These are phyloP conservation scores for Dicaeum eximium DNA, from an alignment of 2,113 vertebrate species.

Conservation along the genomic window DNA sequence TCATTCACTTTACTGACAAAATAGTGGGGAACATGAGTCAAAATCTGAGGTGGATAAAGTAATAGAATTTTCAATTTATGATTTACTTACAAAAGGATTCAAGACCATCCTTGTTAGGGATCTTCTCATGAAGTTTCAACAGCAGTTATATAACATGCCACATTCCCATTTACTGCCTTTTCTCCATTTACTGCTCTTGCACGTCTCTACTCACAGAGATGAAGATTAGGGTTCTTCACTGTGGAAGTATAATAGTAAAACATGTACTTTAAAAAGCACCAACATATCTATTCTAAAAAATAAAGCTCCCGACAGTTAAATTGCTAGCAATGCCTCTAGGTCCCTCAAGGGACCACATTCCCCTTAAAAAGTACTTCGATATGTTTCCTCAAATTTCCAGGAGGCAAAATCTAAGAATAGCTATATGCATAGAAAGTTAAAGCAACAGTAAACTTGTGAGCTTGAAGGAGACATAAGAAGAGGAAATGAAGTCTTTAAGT, in stretches of 20 bases:
- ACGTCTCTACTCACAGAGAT: fast-evolving
- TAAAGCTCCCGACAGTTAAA: background rate
- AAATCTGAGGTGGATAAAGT: background rate
- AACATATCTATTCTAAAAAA: background rate
- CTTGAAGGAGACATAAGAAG: background rate
- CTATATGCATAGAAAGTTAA: background rate
- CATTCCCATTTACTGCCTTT: background rate
- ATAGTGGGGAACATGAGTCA: background rate
- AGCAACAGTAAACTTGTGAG: background rate
- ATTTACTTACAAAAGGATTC: background rate
- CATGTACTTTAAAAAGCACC: background rate
- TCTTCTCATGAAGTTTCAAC: background rate
- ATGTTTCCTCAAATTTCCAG: background rate
- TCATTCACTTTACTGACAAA: background rate
- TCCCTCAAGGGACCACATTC: background rate
- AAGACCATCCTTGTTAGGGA: background rate
- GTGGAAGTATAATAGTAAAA: background rate
- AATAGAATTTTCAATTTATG: background rate
- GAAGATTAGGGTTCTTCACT: background rate
- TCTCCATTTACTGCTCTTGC: background rate
- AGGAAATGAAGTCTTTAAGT: background rate
- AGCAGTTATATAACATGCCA: background rate
- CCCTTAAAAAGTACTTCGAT: background rate
- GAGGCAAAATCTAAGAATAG: background rate
- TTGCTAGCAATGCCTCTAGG: background rate